Conservation (phyloP, 2,888 invertebrate genomes). For the Pharmacophagus antenor region DNA sequence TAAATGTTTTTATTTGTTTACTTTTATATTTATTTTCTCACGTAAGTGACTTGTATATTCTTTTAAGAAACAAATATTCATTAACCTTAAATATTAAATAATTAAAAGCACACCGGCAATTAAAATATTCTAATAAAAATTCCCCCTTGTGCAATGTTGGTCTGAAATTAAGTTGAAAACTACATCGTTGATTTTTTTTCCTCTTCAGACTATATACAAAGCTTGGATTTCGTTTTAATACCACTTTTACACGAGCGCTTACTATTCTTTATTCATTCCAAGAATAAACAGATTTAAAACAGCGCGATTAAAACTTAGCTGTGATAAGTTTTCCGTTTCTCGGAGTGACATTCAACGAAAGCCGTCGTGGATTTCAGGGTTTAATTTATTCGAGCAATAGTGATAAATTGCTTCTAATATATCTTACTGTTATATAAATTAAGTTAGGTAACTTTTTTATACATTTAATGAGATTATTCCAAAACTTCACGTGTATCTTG, state of each 20-base stretch:
- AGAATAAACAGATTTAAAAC: constrained; percentile 10
- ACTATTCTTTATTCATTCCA: background rate
- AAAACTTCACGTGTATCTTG: too few species aligned
- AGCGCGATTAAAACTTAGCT: constrained; percentile 4
- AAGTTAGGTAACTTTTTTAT: background rate
- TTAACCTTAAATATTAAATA: too few species aligned
- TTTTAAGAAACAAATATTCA: too few species aligned
- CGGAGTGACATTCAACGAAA: constrained; percentile 7
- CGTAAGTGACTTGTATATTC: too few species aligned
- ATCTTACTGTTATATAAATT: background rate
- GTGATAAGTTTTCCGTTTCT: constrained; percentile 9
- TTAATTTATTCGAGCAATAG: constrained; percentile 13
- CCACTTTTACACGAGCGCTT: constrained; percentile 12
- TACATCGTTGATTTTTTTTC: constrained; percentile 6
- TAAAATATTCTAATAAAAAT: constrained; percentile 4
- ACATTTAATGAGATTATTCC: background rate
- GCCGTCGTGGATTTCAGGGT: constrained; percentile 9
- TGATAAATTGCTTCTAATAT: constrained; percentile 7
- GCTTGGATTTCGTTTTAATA: constrained; percentile 2
- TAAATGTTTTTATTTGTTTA: too few species aligned
- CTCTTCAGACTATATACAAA: constrained; percentile 1
- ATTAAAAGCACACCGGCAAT: background rate
- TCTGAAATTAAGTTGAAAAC: constrained; percentile 4
- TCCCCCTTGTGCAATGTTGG: background rate
- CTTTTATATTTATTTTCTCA: too few species aligned